phyloP scores from a whole-genome alignment of 1,140 invertebrate species.

The Pararge aegeria region DNA sequence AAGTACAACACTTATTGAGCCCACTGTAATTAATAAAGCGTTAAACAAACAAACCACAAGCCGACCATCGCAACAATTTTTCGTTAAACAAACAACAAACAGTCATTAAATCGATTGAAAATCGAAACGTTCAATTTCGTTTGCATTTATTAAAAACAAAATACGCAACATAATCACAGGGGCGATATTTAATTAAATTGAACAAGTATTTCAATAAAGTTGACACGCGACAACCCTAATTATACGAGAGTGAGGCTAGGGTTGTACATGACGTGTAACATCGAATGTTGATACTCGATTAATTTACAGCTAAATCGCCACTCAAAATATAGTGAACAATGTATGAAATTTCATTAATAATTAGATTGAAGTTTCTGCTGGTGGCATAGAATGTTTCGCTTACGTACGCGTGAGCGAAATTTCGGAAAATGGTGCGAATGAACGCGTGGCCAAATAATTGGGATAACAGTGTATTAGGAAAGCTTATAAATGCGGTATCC shows the following conservation, averaged over 20 bases:
- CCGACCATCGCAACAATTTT: constrained; percentile 4
- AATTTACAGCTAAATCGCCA: constrained; percentile 48
- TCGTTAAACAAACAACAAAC: constrained; percentile 6
- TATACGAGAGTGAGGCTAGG: constrained; percentile 19
- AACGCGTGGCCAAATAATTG: constrained; percentile 11
- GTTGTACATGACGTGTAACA: constrained; percentile 18
- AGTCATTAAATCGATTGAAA: constrained; percentile 16
- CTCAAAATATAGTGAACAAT: constrained; percentile 37
- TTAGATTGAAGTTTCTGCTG: constrained; percentile 19
- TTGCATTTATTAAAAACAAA: constrained; percentile 39
- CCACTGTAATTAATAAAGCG: not conserved
- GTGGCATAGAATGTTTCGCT: constrained; percentile 17
- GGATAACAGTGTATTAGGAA: not conserved
- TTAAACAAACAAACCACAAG: constrained; percentile 4
- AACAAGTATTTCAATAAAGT: constrained; percentile 36
- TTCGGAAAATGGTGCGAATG: not conserved
- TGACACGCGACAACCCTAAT: constrained; percentile 39
- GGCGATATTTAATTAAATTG: constrained; percentile 41
- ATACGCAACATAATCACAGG: constrained; percentile 37
- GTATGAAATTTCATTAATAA: constrained; percentile 47
- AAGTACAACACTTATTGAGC: not conserved
- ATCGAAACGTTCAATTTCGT: constrained; percentile 13
- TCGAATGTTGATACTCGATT: constrained; percentile 38
- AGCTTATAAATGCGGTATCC: too few relatives aligned
- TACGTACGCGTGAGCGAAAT: not conserved